A percentile compares a stretch with the other conserved stretches of the same genome.
These are phyloP conservation scores for Acanthopleura granulata DNA, from an alignment of 2,888 invertebrate genomes.

Conservation along the genomic window DNA sequence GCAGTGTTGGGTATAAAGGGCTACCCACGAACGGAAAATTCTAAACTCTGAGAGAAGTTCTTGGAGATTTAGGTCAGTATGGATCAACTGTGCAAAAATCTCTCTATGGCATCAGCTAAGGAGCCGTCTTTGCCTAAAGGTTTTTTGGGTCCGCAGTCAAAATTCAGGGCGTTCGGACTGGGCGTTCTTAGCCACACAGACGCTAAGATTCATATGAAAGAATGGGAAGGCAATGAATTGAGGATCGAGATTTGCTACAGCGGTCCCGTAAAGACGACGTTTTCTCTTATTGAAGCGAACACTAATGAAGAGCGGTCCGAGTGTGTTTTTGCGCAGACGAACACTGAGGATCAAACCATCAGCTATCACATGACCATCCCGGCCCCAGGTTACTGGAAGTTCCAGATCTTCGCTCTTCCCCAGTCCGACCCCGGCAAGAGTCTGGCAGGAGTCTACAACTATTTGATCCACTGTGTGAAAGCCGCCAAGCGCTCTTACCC, in stretches of 20 bases:
- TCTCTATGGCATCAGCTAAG: neutral
- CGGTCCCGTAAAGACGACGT: slow-evolving; percentile 23
- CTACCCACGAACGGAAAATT: too few relatives aligned
- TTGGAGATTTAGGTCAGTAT: too few relatives aligned
- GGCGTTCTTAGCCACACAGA: slow-evolving; percentile 46
- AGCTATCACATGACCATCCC: slow-evolving; percentile 51
- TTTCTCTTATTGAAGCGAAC: neutral
- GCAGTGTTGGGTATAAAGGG: too few relatives aligned
- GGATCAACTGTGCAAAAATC: too few relatives aligned
- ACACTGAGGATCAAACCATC: slow-evolving; percentile 35
- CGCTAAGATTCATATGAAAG: slow-evolving; percentile 39
- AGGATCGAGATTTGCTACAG: slow-evolving; percentile 32
- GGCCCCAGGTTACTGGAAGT: slow-evolving; percentile 63
- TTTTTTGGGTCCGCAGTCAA: slow-evolving; percentile 59
- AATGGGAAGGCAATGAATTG: slow-evolving; percentile 40
- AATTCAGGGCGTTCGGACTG: slow-evolving; percentile 49
- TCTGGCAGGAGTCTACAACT: slow-evolving; percentile 67
- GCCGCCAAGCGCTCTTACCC: slow-evolving; percentile 47
- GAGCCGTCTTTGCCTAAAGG: slow-evolving; percentile 49
- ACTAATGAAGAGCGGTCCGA: slow-evolving; percentile 10
- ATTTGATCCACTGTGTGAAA: slow-evolving; percentile 57
- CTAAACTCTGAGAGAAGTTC: too few relatives aligned
- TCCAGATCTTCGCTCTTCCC: slow-evolving; percentile 65
- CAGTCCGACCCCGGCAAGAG: slow-evolving; percentile 63
- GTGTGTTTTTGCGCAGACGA: slow-evolving; percentile 53